These are phyloP conservation scores for Syrphus vitripennis DNA, from an alignment of 2,888 invertebrate species.

Conservation along the genomic window DNA sequence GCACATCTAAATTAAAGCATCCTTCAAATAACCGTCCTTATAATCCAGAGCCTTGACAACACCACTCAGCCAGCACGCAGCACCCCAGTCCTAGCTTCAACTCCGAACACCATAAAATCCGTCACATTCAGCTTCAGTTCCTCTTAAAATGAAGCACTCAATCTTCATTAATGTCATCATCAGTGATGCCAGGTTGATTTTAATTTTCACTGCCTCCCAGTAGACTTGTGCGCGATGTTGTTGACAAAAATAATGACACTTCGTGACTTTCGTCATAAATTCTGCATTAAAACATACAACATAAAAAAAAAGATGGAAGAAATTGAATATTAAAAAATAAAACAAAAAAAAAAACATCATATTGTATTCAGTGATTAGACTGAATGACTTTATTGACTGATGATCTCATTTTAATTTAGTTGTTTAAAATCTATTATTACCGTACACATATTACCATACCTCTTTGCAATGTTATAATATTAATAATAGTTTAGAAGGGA, in stretches of 20 bases:
- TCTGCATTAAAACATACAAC: slow-evolving; percentile 1
- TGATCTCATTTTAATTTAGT: neutral
- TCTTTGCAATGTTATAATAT: too few relatives aligned
- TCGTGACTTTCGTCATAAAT: slow-evolving; percentile 16
- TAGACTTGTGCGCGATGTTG: neutral
- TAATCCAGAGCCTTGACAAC: slow-evolving; percentile 21
- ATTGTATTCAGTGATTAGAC: neutral
- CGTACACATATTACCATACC: too few relatives aligned
- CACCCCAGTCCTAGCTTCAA: neutral
- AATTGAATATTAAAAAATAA: neutral
- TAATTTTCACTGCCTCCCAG: neutral
- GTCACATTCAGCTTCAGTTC: slow-evolving; percentile 21
- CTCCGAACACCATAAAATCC: neutral
- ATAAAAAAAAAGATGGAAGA: neutral
- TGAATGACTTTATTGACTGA: neutral
- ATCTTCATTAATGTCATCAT: slow-evolving; percentile 38
- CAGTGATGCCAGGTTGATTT: slow-evolving; percentile 33
- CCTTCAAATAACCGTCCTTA: neutral
- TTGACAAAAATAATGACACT: slow-evolving; percentile 20
- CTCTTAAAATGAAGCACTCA: slow-evolving; percentile 17
- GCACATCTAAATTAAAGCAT: neutral
- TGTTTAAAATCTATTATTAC: neutral
- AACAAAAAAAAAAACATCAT: neutral
- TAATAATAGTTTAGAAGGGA: too few relatives aligned
- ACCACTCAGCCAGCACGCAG: neutral